phyloP scores from a whole-genome alignment of 2,797 vertebrate species.

The Urophycis tenuis region DNA sequence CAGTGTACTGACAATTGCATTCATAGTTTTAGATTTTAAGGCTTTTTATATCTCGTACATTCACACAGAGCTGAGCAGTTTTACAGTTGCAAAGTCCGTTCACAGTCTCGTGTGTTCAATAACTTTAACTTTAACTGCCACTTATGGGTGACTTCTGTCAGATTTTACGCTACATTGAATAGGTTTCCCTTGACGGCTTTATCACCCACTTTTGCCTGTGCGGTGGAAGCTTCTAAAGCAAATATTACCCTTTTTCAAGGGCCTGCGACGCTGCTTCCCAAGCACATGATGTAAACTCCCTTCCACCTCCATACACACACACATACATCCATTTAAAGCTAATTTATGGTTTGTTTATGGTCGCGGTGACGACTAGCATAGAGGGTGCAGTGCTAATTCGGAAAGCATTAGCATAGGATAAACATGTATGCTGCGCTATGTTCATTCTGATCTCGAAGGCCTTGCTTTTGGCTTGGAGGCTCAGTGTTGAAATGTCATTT shows the following conservation, averaged over 20 bases:
- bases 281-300: not conserved
- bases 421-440: not conserved
- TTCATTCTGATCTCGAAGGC: not conserved
- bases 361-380: not conserved
- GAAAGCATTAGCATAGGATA: not conserved
- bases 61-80: not conserved
- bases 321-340: not conserved
- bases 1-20: not conserved
- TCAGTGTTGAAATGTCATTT: conserved; percentile 30
- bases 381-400: not conserved
- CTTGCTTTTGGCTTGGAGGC: conserved; percentile 15
- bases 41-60: not conserved
- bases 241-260: not conserved
- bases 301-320: not conserved
- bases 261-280: not conserved
- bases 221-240: not conserved
- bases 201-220: not conserved
- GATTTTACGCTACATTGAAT: not conserved
- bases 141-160: not conserved
- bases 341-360: not conserved
- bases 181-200: not conserved
- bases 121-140: not conserved
- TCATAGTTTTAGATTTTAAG: not conserved
- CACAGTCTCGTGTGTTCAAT: not conserved
- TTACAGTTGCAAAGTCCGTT: not conserved